Evolutionary conservation across 2,797 vertebrate genomes (phyloP).

Genomic region (Diglossa cyanea): DNA sequence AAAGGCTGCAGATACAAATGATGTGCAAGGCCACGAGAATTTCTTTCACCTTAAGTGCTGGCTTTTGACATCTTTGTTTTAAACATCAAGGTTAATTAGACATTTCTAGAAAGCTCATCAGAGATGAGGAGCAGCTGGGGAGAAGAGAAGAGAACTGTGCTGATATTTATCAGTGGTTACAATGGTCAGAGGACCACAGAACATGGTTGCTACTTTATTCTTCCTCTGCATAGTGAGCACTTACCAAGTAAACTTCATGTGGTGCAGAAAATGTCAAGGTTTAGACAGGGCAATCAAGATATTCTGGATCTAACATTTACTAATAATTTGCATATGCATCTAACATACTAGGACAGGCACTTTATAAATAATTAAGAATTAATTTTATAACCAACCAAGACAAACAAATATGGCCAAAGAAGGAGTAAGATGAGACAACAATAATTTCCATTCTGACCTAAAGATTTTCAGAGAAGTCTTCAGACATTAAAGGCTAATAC

Average conservation of each 20-base stretch:
- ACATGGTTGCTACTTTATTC: background rate
- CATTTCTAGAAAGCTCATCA: constrained; percentile 12
- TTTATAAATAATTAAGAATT: constrained; percentile 40
- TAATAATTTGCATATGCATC: constrained; percentile 12
- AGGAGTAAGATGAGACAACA: background rate
- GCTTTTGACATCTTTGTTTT: constrained; percentile 9
- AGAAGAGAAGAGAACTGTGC: background rate
- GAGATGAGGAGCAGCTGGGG: background rate
- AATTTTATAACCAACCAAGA: background rate
- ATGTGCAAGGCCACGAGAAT: constrained; percentile 45
- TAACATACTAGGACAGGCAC: constrained; percentile 44
- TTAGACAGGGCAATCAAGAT: constrained; percentile 25
- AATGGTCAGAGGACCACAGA: background rate
- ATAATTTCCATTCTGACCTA: background rate
- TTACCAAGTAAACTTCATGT: background rate
- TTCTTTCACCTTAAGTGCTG: constrained; percentile 8
- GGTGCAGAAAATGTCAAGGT: background rate
- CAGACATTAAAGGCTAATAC: background rate
- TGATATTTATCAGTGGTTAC: background rate
- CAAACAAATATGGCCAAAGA: background rate
- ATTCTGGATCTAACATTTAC: background rate
- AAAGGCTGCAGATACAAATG: constrained; percentile 10
- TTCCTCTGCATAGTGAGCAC: constrained; percentile 9
- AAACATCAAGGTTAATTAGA: background rate
- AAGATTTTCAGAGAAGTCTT: background rate